These are phyloP conservation scores for Danaus melanippus DNA, from an alignment of 1,140 invertebrate species.

Conservation along the genomic window DNA sequence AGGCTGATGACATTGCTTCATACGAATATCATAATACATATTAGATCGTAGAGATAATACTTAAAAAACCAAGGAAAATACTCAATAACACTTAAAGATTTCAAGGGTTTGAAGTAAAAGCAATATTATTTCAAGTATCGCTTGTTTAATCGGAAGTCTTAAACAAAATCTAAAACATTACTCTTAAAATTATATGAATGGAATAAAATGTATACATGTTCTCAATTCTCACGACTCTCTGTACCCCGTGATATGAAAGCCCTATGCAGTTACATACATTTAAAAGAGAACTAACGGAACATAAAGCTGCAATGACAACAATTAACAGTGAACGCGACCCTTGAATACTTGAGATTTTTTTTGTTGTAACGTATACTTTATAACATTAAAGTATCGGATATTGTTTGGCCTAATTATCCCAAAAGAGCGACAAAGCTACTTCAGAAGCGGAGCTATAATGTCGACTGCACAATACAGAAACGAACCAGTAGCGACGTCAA, in stretches of 20 bases:
- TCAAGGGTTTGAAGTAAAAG: too few species aligned
- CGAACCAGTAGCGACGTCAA: constrained; percentile 50
- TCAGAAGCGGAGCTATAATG: constrained; percentile 48
- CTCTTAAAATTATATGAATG: too few species aligned
- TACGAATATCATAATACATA: too few species aligned
- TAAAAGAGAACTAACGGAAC: constrained; percentile 35
- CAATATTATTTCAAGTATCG: too few species aligned
- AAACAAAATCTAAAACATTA: too few species aligned
- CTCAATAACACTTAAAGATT: too few species aligned
- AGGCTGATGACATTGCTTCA: constrained; percentile 11
- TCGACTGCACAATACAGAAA: constrained; percentile 49
- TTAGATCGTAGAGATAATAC: too few species aligned
- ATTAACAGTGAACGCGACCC: constrained; percentile 57
- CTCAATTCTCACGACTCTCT: constrained; percentile 59
- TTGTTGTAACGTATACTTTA: constrained; percentile 67
- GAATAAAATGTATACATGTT: too few species aligned
- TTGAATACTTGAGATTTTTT: constrained; percentile 46
- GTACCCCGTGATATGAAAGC: constrained; percentile 29
- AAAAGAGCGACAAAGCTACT: constrained; percentile 61
- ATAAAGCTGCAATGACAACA: constrained; percentile 50
- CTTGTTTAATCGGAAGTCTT: too few species aligned
- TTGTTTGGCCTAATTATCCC: constrained; percentile 62
- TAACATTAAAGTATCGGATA: constrained; percentile 37
- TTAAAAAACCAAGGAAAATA: too few species aligned
- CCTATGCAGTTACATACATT: constrained; percentile 32